Base-by-base conservation (phyloP, 2,113 vertebrate genomes). In the Spea bombifrons region DNA sequence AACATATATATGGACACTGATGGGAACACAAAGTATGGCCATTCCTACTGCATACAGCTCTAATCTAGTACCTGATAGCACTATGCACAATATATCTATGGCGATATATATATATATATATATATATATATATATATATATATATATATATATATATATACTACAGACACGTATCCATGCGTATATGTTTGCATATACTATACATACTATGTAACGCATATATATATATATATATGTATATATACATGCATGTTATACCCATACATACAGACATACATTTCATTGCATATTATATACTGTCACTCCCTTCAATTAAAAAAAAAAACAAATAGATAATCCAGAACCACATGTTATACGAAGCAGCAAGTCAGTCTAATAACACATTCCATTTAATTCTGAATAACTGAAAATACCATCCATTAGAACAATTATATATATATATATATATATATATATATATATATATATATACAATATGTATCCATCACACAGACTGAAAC, bases 1-100 rank as follows among this genome's bases (percentile, higher is more conserved):
- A 67, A 67, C 50, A 75, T 67, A 67, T 75, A 46, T 66, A 63
- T 75, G 30, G 52, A 55, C 49, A 53, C 7, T 13, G 49, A 75
- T 8, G 48, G 55, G 12, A 45, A 66, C 49, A n/a, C 9, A 46
- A 30, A 16, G 17, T 64, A 66, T 45, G 48, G 7, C 64, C 49
- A 55, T 45, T 67, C 43, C 74, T 67, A 30, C 15, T 75, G 64
- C 10, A 74, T 48, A 46, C 5, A 30, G 30, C 30, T 30, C 30
- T 30, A 47, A 68, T 68, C 66, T 68, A 45, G 2, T 48, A 13
- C 66, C 13, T 5, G 12, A 68, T 12, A 30, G 1, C 30, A 30
- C 30, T 30, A 30, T 30, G 30, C 30, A 70, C 1, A 16, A 16
- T 70, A 16, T 48, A 47, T 47, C 10, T 53, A 48, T 47, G 48